Conservation (phyloP, 2,888 invertebrate species). For the Patella ulyssiponensis region DNA sequence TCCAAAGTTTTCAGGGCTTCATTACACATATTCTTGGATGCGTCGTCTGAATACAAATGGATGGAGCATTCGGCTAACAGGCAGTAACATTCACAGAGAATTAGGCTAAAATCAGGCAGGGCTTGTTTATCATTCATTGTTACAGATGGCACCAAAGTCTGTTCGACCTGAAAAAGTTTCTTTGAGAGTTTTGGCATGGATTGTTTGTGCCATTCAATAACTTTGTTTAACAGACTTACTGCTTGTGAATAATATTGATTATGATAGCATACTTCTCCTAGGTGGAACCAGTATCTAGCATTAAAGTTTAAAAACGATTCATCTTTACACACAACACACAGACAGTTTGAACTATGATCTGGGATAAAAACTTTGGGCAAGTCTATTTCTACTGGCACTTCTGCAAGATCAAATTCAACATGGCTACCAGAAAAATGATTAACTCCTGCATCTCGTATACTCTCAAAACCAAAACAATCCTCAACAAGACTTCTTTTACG, state of each 20-base stretch:
- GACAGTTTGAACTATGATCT: background rate
- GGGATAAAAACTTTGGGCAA: background rate
- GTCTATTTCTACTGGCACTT: background rate
- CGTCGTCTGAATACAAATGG: background rate
- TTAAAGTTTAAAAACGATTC: background rate
- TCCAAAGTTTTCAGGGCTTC: background rate
- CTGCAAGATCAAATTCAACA: background rate
- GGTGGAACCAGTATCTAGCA: background rate
- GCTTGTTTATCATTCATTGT: background rate
- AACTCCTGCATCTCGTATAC: slow-evolving; percentile 20
- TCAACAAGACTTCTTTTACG: slow-evolving; percentile 11
- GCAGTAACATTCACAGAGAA: background rate
- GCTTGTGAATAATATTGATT: background rate
- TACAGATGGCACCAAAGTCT: background rate
- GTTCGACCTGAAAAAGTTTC: background rate
- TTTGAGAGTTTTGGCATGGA: background rate
- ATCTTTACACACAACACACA: background rate
- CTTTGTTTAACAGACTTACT: background rate
- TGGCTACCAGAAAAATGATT: background rate
- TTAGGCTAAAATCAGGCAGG: background rate
- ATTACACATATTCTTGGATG: background rate
- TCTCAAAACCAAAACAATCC: slow-evolving; percentile 38
- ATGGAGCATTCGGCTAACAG: background rate
- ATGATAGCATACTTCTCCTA: background rate
- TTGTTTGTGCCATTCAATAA: background rate